Conservation (phyloP, 2,888 invertebrate genomes). For the Dynastes grantii region DNA sequence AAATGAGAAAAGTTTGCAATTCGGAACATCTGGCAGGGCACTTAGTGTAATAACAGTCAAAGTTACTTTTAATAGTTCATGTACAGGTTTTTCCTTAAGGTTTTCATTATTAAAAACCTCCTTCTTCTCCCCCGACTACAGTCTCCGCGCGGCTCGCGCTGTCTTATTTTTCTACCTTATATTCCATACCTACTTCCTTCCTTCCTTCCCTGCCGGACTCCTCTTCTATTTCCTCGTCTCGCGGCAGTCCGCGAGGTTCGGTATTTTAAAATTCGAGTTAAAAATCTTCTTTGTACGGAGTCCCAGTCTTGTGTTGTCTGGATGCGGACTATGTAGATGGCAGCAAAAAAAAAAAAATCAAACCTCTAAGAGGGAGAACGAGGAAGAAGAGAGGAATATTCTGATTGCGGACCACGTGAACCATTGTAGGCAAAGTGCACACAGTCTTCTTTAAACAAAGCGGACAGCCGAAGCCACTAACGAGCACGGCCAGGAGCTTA, state of each 20-base stretch:
- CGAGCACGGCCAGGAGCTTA: conserved; percentile 65
- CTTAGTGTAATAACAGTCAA: conserved; percentile 45
- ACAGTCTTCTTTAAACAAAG: conserved; percentile 66
- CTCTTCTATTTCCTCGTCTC: not conserved
- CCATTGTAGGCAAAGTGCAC: conserved; percentile 66
- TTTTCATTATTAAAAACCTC: conserved; percentile 44
- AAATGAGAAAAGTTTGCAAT: conserved; percentile 44
- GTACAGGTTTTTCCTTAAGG: conserved; percentile 37
- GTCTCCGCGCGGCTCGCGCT: not conserved
- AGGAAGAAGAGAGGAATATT: conserved; percentile 48
- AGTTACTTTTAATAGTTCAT: conserved; percentile 45
- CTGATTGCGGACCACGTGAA: conserved; percentile 66
- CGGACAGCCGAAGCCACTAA: conserved; percentile 67
- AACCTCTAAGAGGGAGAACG: conserved; percentile 36
- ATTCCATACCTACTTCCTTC: too few relatives aligned
- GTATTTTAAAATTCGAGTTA: conserved; percentile 36
- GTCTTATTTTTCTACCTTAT: not conserved
- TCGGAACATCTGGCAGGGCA: conserved; percentile 39
- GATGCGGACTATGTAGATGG: conserved; percentile 14
- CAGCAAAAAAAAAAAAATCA: conserved; percentile 38
- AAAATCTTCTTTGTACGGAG: conserved; percentile 36
- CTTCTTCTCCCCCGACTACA: not conserved
- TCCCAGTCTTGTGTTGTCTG: not conserved
- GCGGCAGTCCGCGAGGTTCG: conserved; percentile 17
- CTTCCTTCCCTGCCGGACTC: not conserved